Evolutionary conservation across 2,797 vertebrate genomes (phyloP), one percentile per base, ranked within the genome.

Genomic region (Anas acuta): DNA sequence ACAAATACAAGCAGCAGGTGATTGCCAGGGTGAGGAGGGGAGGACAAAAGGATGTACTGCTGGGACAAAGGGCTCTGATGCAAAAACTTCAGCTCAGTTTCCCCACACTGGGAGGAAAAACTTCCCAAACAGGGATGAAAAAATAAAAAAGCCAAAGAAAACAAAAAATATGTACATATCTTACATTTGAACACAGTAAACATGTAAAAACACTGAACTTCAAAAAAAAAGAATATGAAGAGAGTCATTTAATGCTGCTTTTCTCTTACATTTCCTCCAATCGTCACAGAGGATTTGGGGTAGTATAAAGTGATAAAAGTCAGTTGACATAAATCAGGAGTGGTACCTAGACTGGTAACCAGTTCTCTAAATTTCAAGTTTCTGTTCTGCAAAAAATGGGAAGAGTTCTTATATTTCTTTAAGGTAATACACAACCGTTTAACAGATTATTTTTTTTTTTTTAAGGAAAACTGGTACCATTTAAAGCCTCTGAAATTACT

Each of bases 11-110:
- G 39, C 28, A 81, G 56, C 51, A 87, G 14, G 10, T 22, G 47
- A 81, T 22, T 33, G 13, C 3, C 0, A 3, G 4, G 15, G 45
- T 28, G 60, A 2, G 18, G 2, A n/a, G 4, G n/a, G 19, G 8
- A 41, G 22, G n/a, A 58, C 35, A 76, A 69, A 57, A 3, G 13
- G 15, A 54, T 11, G 41, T 19, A 11, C 3, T 30, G 3, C 5
- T 7, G 4, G 11, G 15, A 54, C 13, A 43, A 37, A 6, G 6
- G 23, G 56, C 37, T 43, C n/a, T 71, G 49, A 20, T 16, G 26
- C 11, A 32, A 54, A 37, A 39, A 17, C 13, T 37, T 39, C 30
- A 61, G 61, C 7, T 70, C 23, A 2, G 11, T 33, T 70, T 66
- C 41, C 22, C 23, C 56, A 23, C 5, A 35, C 1, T 33, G 3